phyloP scores from a whole-genome alignment of 2,797 vertebrate genomes.

The Lates japonicus region DNA sequence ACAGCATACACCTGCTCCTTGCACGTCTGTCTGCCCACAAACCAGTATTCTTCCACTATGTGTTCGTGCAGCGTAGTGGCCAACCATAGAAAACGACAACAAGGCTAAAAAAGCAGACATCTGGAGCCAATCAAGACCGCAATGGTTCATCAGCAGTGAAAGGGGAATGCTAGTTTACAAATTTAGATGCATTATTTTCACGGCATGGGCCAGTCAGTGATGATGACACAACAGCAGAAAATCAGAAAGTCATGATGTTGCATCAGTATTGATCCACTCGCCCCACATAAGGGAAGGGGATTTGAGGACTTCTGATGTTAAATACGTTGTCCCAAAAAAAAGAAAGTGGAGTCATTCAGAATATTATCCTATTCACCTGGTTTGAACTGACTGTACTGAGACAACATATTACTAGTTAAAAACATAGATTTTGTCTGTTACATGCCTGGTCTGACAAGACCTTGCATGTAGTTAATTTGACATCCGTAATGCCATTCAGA shows the following conservation, averaged over 20 bases:
- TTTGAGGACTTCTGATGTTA: neutral
- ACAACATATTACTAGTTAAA: neutral
- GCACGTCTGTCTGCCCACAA: slow-evolving; percentile 56
- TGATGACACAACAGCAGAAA: slow-evolving; percentile 28
- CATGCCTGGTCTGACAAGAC: neutral
- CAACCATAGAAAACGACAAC: slow-evolving; percentile 54
- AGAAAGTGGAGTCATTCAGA: neutral
- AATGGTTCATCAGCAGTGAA: slow-evolving; percentile 55
- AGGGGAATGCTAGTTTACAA: slow-evolving; percentile 42
- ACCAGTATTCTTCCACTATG: slow-evolving; percentile 51
- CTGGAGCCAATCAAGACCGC: slow-evolving; percentile 68
- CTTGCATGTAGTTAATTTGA: neutral
- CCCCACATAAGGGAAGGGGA: neutral
- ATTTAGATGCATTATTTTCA: slow-evolving; percentile 44
- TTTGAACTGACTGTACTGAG: neutral
- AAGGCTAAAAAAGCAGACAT: slow-evolving; percentile 57
- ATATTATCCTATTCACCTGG: neutral
- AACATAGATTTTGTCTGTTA: neutral
- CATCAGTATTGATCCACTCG: slow-evolving; percentile 22
- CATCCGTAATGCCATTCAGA: neutral
- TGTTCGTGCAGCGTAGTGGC: slow-evolving; percentile 44
- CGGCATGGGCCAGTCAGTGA: slow-evolving; percentile 1
- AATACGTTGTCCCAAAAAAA: neutral
- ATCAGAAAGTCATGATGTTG: slow-evolving; percentile 16
- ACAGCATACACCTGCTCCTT: slow-evolving; percentile 75